Evolutionary conservation across 2,797 vertebrate genomes (phyloP), one percentile per base, ranked within the genome.

Genomic region (Iguana delicatissima): DNA sequence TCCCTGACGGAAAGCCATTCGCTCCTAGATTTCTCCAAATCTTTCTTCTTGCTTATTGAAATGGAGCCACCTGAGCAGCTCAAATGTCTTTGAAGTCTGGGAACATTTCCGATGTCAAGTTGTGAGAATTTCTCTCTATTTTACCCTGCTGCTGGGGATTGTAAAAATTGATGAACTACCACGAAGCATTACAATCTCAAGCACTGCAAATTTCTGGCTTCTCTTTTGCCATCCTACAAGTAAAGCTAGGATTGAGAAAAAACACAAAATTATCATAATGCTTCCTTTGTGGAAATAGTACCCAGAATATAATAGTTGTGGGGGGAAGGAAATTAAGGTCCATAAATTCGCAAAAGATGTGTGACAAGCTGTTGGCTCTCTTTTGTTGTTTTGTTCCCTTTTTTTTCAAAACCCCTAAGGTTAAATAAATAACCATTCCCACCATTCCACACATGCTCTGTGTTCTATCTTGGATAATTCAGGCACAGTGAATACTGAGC

Each of bases 101-200:
- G 82, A 94, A 95, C 93, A 93, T 93, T 94, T 96, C 94, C 92
- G 88, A 94, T 94, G 94, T 95, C 94, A 95, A 93, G 92, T 91
- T 89, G 91, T 88, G 67, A 95, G 90, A 92, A 93, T 95, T 50
- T 93, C 88, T 29, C 91, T 93, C 87, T 93, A 80, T 90, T 93
- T 95, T 88, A 92, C 50, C 77, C 14, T 90, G 73, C 87, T 79
- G 13, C 79, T 74, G 84, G 42, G 74, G 59, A 92, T 91, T 91
- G 32, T 89, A 95, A 94, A 96, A 95, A 93, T 90, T 92, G 93
- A 84, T 92, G 80, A 94, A 94, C 52, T 92, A 88, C 76, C 88
- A 90, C 67, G 87, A 90, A 90, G 80, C 52, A 89, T 92, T 92
- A 94, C 93, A 93, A 57, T 9, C 13, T 52, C 18, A 83, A 38